Conservation (phyloP, 2,113 vertebrate species). For the Pardalotus punctatus region DNA sequence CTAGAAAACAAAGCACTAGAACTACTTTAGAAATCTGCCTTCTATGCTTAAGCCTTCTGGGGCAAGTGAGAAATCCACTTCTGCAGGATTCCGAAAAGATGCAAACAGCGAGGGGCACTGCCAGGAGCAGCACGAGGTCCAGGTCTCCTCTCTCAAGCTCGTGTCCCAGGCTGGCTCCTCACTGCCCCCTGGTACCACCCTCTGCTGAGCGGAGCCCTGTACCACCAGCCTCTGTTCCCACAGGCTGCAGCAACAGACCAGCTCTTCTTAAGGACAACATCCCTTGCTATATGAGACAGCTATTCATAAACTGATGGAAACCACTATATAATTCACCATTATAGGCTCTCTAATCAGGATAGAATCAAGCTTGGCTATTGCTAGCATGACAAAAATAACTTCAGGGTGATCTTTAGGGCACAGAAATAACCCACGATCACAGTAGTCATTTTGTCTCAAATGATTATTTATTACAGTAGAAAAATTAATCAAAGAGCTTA, state of each 20-base stretch:
- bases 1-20: not conserved
- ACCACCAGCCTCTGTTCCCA: not conserved
- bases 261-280: not conserved
- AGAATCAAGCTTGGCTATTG: not conserved
- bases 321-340: not conserved
- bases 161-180: not conserved
- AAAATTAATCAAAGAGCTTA: not conserved
- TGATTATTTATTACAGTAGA: not conserved
- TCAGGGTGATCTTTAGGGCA: not conserved
- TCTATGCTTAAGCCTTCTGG: not conserved
- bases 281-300: not conserved
- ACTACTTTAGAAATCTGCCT: not conserved
- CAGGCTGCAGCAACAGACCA: not conserved
- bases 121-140: not conserved
- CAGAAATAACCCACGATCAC: not conserved
- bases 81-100: not conserved
- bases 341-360: not conserved
- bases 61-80: not conserved
- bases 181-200: rapidly evolving
- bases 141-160: not conserved
- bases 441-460: not conserved
- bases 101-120: not conserved
- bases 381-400: not conserved
- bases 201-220: not conserved
- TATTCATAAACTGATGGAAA: not conserved